Base-by-base conservation (phyloP, 2,888 invertebrate genomes). In the Trichogramma evanescens region DNA sequence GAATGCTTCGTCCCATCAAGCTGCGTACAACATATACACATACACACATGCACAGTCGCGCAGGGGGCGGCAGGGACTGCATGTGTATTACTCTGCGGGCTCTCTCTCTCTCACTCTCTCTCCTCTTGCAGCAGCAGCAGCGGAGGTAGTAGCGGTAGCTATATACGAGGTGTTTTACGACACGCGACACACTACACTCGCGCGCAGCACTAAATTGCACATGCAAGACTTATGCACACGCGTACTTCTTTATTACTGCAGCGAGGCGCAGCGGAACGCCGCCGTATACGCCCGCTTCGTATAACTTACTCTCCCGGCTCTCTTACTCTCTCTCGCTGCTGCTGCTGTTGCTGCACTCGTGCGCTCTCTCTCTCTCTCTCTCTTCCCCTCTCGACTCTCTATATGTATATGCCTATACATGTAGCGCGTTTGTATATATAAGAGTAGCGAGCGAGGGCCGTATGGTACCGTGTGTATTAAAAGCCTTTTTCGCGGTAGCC, bases 131-230 rank as follows among this genome's bases (percentile, higher is more conserved):
- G 26, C 13, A 13, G 26, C 13, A 13, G 13, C 26, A 26, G 26
- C 26, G 26, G 26, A 26, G 26, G 26, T 26, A 26, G 26, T 26
- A 26, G 26, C 45, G 8, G 45, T 8, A 8, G 45, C 9, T 8
- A 8, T 9, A 10, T n/a, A 45, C 8, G 41, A 63, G 61, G 56
- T 63, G 58, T 61, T 63, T 63, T 61, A 63, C 59, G 61, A 61
- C 61, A 61, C 59, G 61, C 61, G 61, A 63, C 56, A 54, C 52
- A 52, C 55, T 26, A 26, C 26, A 26, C 57, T n/a, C 48, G 50
- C 49, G 56, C 60, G 52, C 50, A 39, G 56, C 44, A 52, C 59
- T 63, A 59, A 63, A 63, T 63, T 62, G 59, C 57, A 41, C 56
- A 59, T 56, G 54, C 62, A 41, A 54, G 56, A 7, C 56, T 51